These are phyloP conservation scores for Fragum sueziense DNA, from an alignment of 2,888 invertebrate genomes.

Conservation along the genomic window DNA sequence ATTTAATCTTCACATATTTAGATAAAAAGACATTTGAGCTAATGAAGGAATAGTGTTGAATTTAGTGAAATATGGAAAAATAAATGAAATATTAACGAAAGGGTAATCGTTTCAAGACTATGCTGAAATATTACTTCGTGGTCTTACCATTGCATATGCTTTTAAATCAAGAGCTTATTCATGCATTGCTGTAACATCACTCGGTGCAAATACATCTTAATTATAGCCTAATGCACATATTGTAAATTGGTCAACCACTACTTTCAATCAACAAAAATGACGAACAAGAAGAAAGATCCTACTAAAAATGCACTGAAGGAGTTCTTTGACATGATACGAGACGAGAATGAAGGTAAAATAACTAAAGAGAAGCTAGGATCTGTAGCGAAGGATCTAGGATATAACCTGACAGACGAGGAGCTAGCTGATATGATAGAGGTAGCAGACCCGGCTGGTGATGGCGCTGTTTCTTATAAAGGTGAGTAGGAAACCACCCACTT, in stretches of 20 bases:
- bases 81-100: no score
- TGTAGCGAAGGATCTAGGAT: constrained; percentile 28
- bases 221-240: background rate
- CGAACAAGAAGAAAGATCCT: background rate
- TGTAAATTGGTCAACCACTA: background rate
- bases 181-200: no score
- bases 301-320: constrained; percentile 4
- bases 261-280: background rate
- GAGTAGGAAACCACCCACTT: no score
- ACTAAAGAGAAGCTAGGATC: constrained; percentile 31
- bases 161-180: no score
- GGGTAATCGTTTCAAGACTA: no score
- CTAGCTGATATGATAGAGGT: constrained; percentile 44
- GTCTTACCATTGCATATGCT: no score
- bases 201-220: background rate
- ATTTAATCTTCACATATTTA: no score
- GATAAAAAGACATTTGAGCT: no score
- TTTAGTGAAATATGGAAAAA: no score
- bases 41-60: no score
- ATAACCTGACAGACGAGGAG: constrained; percentile 37
- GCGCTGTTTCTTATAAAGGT: constrained; percentile 41
- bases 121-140: no score
- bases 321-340: constrained; percentile 1
- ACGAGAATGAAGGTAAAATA: constrained; percentile 32
- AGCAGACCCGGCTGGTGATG: constrained; percentile 35